Evolutionary conservation across 1,140 invertebrate species (phyloP).

Genomic region (Radopholus similis): DNA sequence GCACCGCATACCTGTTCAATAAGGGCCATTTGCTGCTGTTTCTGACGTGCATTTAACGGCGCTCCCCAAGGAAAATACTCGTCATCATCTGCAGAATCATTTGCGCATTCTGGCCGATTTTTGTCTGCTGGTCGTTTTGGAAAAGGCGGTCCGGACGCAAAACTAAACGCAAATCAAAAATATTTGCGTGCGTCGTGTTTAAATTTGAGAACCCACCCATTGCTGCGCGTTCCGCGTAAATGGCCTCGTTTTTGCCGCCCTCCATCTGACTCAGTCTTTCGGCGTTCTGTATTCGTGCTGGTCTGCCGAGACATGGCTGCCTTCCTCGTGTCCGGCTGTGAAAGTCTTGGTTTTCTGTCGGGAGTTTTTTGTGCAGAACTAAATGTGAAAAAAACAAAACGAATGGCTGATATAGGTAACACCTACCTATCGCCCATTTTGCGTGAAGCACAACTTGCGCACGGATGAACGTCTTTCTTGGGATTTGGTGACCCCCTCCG

Average conservation of each 20-base stretch:
- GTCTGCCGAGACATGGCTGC: constrained; percentile 4
- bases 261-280: too few relatives aligned
- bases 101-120: constrained; percentile 19
- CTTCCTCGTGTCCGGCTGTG: constrained; percentile 5
- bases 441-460: not conserved
- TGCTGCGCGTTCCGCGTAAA: constrained; percentile 42
- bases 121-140: constrained; percentile 28
- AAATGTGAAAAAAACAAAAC: not conserved
- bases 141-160: constrained; percentile 52
- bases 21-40: constrained; percentile 52
- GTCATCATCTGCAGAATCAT: not conserved
- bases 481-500: not conserved
- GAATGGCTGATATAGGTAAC: not conserved
- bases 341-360: not conserved
- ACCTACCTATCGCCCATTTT: not conserved
- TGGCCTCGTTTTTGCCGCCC: constrained; percentile 27
- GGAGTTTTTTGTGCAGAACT: not conserved
- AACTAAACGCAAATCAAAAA: not conserved
- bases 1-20: constrained; percentile 37
- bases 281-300: not conserved
- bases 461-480: not conserved
- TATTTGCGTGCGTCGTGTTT: not conserved
- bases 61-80: constrained; percentile 9
- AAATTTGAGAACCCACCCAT: constrained; percentile 18
- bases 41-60: constrained; percentile 45